A percentile compares a stretch with the other conserved stretches of the same genome.
phyloP scores from a whole-genome alignment of 1,140 invertebrate species.

The Bombus haemorrhoidalis region DNA sequence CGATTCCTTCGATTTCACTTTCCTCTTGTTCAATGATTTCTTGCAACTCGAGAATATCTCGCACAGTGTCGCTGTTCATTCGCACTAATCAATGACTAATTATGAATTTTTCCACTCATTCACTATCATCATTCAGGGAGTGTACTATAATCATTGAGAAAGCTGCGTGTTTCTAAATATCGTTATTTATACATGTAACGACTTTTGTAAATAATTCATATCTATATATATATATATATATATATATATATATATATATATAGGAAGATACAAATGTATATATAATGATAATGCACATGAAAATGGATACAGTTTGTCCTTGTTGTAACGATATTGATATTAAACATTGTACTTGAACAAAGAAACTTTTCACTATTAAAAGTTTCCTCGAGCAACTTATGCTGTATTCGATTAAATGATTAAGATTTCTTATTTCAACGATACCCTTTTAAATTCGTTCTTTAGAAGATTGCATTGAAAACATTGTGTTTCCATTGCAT shows the following conservation, averaged over 20 bases:
- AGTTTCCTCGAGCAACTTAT: background rate
- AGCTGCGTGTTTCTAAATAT: background rate
- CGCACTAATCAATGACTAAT: background rate
- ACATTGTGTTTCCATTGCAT: background rate
- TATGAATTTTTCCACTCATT: background rate
- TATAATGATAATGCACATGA: background rate
- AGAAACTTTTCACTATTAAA: background rate
- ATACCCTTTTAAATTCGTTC: background rate
- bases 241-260: background rate
- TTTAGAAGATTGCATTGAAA: background rate
- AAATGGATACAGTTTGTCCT: background rate
- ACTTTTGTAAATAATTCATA: conserved; percentile 8
- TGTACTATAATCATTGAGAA: background rate
- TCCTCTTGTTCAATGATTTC: background rate
- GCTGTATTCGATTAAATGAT: background rate
- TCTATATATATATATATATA: background rate
- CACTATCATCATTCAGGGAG: background rate
- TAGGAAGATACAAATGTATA: background rate
- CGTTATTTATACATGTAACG: conserved; percentile 4
- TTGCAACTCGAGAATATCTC: background rate
- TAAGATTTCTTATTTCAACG: background rate
- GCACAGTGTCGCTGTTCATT: background rate
- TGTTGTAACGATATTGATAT: background rate
- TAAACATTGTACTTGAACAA: conserved; percentile 6
- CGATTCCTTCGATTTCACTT: background rate